Base-by-base conservation (phyloP, 2,888 invertebrate genomes). In the Parochlus steinenii region DNA sequence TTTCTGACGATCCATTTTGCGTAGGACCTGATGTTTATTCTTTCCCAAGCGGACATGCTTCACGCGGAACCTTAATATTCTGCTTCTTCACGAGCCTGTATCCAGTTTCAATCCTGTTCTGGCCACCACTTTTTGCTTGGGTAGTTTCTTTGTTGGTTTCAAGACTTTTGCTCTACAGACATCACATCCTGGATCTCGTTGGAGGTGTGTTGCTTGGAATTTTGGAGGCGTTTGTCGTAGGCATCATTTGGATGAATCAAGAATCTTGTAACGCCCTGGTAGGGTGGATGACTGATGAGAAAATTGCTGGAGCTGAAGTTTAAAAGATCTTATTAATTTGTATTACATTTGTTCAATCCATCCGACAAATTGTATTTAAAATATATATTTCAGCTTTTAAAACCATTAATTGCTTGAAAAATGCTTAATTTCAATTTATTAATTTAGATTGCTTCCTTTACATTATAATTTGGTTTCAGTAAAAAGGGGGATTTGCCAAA, bases 11-110 rank as follows among this genome's bases (percentile, higher is more conserved):
- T 51, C 67, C 76, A 43, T 57, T 77, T 40, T 67, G 68, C 22
- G 61, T 85, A 29, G 24, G 18, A 7, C 33, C 28, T 18, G 26
- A 30, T 17, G 15, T 34, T 22, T 27, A 31, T 31, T 70, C 70
- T 31, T 97, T 97, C 54, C 97, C 95, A 8, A 95, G 93, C 0
- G 93, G 93, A 0, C 95, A 97, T 55, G 75, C 87, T 1, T 87
- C 92, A 17, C 63, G 95, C 45, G 74, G 86, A 1, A 68, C 77
- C 4, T 70, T 81, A 52, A 62, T 93, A 15, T 63, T 75, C 4
- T 71, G 73, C 39, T 79, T 83, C 51, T 76, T 89, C 42, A 63
- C 70, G 4, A 60, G 65, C 41, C 48, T 79, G 15, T 68, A 69
- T 54, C 74, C 78, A 0, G 45, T 79, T 3, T 61, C 71, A 2